phyloP scores from a whole-genome alignment of 2,113 vertebrate genomes.

The Coptodon bakossiorum region DNA sequence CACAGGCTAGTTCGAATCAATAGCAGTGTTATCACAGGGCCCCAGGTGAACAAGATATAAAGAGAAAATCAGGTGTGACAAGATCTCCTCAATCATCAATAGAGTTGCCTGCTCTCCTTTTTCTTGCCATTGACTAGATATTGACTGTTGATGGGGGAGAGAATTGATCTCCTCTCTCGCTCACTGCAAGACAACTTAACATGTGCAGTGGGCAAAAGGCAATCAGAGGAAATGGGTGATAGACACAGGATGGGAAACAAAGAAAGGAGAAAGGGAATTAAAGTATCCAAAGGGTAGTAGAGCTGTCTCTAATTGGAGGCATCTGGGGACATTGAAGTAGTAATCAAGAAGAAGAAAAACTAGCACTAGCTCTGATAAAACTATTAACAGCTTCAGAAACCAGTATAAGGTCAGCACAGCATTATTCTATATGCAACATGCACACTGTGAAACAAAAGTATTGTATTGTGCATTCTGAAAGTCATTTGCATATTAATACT shows the following conservation, averaged over 20 bases:
- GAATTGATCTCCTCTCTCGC: constrained; percentile 43
- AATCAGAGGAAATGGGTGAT: constrained; percentile 30
- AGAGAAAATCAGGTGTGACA: constrained; percentile 63
- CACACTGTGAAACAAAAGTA: not conserved
- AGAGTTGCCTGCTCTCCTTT: constrained; percentile 36
- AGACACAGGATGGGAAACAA: constrained; percentile 3
- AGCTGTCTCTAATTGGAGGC: constrained; percentile 46
- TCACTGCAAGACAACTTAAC: constrained; percentile 27
- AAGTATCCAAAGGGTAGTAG: constrained; percentile 27
- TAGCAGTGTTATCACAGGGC: constrained; percentile 45
- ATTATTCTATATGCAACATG: not conserved
- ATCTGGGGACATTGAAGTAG: constrained; percentile 33
- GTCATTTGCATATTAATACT: not conserved
- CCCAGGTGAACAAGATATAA: constrained; percentile 54
- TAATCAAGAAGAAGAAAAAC: constrained; percentile 43
- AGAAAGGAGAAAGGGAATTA: constrained; percentile 8
- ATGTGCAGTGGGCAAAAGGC: constrained; percentile 15
- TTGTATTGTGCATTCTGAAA: not conserved
- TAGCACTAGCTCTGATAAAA: constrained; percentile 36
- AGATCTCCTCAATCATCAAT: constrained; percentile 52
- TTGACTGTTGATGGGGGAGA: constrained; percentile 44
- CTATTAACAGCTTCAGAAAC: constrained; percentile 34
- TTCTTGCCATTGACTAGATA: constrained; percentile 33
- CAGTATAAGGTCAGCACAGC: not conserved
- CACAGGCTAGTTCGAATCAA: constrained; percentile 35